Conservation (phyloP, 1,140 invertebrate species). For the Hyles euphorbiae region DNA sequence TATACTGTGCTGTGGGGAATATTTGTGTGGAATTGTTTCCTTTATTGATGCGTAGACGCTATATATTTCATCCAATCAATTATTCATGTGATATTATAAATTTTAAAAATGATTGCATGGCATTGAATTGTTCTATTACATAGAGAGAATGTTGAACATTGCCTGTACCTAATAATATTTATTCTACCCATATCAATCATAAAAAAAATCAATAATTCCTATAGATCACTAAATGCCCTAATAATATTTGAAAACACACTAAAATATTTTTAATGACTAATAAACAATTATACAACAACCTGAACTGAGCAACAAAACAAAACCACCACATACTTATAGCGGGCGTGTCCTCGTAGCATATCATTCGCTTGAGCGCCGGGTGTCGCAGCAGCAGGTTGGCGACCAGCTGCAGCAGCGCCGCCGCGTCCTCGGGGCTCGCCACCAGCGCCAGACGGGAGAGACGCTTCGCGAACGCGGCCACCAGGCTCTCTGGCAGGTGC, state of each 20-base stretch:
- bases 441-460: constrained; percentile 88
- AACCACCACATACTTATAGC: constrained; percentile 50
- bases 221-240: no score
- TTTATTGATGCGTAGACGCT: no score
- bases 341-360: constrained; percentile 76
- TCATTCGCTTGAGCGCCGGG: constrained; percentile 86
- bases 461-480: constrained; percentile 95
- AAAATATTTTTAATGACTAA: background rate
- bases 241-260: background rate
- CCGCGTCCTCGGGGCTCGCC: constrained; percentile 87
- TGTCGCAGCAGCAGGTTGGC: constrained; percentile 92
- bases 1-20: no score
- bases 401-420: constrained; percentile 88
- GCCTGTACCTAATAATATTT: no score
- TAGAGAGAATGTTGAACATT: no score
- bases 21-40: no score
- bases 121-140: no score
- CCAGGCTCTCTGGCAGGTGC: constrained; percentile 92
- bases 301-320: background rate
- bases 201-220: no score
- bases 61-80: no score
- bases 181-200: no score
- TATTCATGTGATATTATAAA: no score
- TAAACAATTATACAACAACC: background rate
- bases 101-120: no score